These are phyloP conservation scores for Bothrops alternatus DNA, from an alignment of 2,797 vertebrate genomes.

Conservation along the genomic window DNA sequence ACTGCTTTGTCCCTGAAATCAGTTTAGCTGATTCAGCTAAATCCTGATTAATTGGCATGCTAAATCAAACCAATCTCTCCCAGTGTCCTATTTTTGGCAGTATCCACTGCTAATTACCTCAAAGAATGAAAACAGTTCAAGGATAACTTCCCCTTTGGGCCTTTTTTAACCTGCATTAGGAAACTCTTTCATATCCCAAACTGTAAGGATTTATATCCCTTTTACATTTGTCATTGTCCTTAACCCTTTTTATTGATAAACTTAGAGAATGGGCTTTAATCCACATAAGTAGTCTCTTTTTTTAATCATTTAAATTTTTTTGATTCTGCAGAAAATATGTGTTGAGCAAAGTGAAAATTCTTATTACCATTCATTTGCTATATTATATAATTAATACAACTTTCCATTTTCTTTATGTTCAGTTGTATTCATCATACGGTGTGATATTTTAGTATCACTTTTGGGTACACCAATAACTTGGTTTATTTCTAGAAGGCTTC, in stretches of 20 bases:
- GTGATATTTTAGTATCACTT: not conserved
- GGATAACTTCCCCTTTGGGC: constrained; percentile 1
- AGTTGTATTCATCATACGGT: not conserved
- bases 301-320: not conserved
- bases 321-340: not conserved
- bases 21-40: constrained; percentile 14
- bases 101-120: not conserved
- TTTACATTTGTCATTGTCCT: not conserved
- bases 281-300: not conserved
- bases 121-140: constrained; percentile 13
- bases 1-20: constrained; percentile 17
- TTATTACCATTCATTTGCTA: not conserved
- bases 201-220: not conserved
- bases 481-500: not conserved
- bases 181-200: not conserved
- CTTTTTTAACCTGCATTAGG: constrained; percentile 6
- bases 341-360: not conserved
- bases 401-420: not conserved
- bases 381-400: not conserved
- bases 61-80: constrained; percentile 20
- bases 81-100: not conserved
- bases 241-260: not conserved
- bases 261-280: not conserved
- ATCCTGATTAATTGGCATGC: constrained; percentile 5
- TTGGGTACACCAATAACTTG: not conserved